These are phyloP conservation scores for Cyphomyrmex costatus DNA, from an alignment of 1,140 invertebrate species.

Conservation along the genomic window DNA sequence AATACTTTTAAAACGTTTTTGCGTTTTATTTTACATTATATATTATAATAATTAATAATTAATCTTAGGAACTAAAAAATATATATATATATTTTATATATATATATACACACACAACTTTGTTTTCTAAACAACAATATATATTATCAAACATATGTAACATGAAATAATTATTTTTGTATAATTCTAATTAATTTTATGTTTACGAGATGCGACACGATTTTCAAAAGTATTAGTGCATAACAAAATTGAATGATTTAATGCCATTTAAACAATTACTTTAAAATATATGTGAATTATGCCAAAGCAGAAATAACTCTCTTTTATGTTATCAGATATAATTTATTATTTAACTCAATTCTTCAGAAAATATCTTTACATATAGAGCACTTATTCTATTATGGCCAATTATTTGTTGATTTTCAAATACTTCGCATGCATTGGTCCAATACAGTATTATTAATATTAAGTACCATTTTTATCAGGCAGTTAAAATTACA, in stretches of 20 bases:
- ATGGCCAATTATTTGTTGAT: conserved; percentile 76
- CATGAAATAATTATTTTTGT: conserved; percentile 63
- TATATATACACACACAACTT: too few relatives aligned
- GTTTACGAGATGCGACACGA: conserved; percentile 62
- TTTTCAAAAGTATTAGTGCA: conserved; percentile 59
- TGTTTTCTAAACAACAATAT: conserved; percentile 62
- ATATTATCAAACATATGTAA: conserved; percentile 64
- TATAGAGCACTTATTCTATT: conserved; percentile 77
- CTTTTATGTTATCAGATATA: conserved; percentile 47
- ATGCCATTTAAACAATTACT: conserved; percentile 64
- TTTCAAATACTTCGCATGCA: conserved; percentile 73
- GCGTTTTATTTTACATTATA: conserved; percentile 76
- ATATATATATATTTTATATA: too few relatives aligned
- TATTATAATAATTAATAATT: conserved; percentile 73
- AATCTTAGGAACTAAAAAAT: conserved; percentile 67
- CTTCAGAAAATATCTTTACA: conserved; percentile 54
- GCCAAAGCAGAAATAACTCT: conserved; percentile 64
- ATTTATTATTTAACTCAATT: conserved; percentile 41
- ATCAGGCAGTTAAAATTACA: conserved; percentile 76
- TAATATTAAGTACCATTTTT: conserved; percentile 73
- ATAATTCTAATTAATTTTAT: conserved; percentile 59
- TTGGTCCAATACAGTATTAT: conserved; percentile 80
- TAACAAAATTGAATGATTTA: conserved; percentile 61
- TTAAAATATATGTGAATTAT: conserved; percentile 74
- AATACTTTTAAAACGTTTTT: conserved; percentile 65